Conservation (phyloP, 2,888 invertebrate species). For the Habroteleia sp. region DNA sequence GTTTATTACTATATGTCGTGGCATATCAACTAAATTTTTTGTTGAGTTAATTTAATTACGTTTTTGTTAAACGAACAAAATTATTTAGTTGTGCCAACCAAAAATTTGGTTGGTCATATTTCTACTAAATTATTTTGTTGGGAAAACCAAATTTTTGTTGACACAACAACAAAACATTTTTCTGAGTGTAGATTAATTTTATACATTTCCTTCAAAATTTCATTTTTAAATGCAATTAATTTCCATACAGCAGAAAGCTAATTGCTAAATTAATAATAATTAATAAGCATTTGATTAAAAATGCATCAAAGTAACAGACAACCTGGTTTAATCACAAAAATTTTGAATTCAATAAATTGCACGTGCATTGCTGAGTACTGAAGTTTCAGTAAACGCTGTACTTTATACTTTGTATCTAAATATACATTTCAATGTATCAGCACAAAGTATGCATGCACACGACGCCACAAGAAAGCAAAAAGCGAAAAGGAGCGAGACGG, state of each 20-base stretch:
- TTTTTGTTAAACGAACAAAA: too few species aligned
- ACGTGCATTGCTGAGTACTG: conserved; percentile 7
- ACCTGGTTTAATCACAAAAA: conserved; percentile 5
- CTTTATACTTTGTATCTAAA: conserved; percentile 52
- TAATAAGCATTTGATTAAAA: conserved; percentile 37
- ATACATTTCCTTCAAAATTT: too few species aligned
- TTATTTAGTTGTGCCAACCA: too few species aligned
- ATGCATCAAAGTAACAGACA: conserved; percentile 1
- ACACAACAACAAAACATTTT: too few species aligned
- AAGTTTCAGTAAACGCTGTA: conserved; percentile 45
- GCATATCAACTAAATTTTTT: too few species aligned
- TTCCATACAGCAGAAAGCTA: background rate
- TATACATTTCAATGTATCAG: conserved; percentile 51
- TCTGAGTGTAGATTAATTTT: too few species aligned
- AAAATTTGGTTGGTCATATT: too few species aligned
- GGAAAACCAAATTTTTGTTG: too few species aligned
- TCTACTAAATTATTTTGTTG: too few species aligned
- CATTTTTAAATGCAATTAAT: too few species aligned
- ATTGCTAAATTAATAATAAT: conserved; percentile 28
- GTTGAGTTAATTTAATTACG: too few species aligned
- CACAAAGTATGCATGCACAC: conserved; percentile 26
- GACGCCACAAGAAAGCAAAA: conserved; percentile 55
- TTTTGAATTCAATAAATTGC: conserved; percentile 12
- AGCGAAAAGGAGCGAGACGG: conserved; percentile 55
- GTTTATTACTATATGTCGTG: too few species aligned